Evolutionary conservation across 2,797 vertebrate species (phyloP).

Genomic region (Halcyon badia): DNA sequence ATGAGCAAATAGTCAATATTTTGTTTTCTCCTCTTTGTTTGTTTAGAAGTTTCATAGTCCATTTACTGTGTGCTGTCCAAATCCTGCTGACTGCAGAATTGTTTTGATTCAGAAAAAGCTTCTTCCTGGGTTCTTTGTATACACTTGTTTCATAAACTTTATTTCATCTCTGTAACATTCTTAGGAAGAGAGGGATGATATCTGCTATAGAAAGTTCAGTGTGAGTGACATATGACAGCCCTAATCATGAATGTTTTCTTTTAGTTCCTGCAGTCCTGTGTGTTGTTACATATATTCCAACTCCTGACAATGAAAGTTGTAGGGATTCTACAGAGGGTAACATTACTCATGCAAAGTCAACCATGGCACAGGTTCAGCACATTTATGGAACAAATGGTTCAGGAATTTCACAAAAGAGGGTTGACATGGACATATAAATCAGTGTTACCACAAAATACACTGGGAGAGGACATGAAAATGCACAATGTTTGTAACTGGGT

Average conservation of each 20-base stretch:
- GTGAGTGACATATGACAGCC: neutral
- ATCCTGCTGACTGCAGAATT: neutral
- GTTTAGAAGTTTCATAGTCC: neutral
- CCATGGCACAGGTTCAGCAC: neutral
- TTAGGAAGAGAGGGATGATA: neutral
- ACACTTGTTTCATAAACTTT: neutral
- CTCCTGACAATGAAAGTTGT: neutral
- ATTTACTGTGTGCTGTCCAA: neutral
- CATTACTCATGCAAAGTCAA: neutral
- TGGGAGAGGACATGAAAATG: neutral
- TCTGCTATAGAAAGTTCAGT: neutral
- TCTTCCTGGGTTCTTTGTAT: neutral
- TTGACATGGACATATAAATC: neutral
- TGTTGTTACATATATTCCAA: neutral
- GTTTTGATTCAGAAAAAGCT: neutral
- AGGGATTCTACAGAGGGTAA: neutral
- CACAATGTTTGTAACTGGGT: neutral
- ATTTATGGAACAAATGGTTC: neutral
- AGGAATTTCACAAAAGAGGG: neutral
- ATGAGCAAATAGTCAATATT: constrained; percentile 9
- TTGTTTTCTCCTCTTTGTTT: constrained; percentile 12
- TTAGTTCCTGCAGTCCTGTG: neutral
- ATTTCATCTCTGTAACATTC: neutral
- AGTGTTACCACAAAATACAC: neutral
- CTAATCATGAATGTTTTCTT: neutral